Conservation (phyloP, 64 coral and sea anemone species). For the Platygyra sinensis region DNA sequence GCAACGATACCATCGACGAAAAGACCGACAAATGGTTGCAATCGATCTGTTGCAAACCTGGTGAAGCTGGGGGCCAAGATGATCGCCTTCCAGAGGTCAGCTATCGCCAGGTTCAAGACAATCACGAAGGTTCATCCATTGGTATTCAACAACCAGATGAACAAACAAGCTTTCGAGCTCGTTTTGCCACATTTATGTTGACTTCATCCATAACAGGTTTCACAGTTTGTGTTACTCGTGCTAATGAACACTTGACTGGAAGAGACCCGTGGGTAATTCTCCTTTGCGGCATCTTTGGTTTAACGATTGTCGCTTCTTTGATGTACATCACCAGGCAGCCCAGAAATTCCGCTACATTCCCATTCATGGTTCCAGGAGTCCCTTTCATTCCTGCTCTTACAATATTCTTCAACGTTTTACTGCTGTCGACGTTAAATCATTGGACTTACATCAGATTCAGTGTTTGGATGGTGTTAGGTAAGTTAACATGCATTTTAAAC, state of each 20-base stretch:
- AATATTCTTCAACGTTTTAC: slow-evolving; percentile 24
- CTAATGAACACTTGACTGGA: background rate
- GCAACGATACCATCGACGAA: background rate
- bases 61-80: slow-evolving; percentile 1
- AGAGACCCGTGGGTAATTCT: slow-evolving; percentile 28
- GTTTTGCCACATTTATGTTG: slow-evolving; percentile 3
- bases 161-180: background rate
- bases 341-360: slow-evolving; percentile 57
- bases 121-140: background rate
- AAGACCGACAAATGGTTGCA: slow-evolving; percentile 46
- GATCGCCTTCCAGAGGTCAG: background rate
- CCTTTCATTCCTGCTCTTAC: slow-evolving; percentile 46
- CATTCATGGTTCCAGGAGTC: slow-evolving; percentile 67
- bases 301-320: slow-evolving; percentile 25
- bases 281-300: slow-evolving; percentile 53
- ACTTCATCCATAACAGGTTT: slow-evolving; percentile 15
- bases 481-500: background rate
- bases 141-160: background rate
- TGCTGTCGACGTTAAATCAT: slow-evolving; percentile 51
- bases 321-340: slow-evolving; percentile 58
- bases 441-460: slow-evolving; percentile 70
- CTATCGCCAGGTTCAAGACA: slow-evolving; percentile 14
- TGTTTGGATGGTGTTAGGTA: slow-evolving; percentile 57
- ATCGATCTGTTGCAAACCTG: slow-evolving; percentile 32
- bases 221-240: slow-evolving; percentile 16